Conservation (phyloP, 2,888 invertebrate species). For the Tinea semifulvella region DNA sequence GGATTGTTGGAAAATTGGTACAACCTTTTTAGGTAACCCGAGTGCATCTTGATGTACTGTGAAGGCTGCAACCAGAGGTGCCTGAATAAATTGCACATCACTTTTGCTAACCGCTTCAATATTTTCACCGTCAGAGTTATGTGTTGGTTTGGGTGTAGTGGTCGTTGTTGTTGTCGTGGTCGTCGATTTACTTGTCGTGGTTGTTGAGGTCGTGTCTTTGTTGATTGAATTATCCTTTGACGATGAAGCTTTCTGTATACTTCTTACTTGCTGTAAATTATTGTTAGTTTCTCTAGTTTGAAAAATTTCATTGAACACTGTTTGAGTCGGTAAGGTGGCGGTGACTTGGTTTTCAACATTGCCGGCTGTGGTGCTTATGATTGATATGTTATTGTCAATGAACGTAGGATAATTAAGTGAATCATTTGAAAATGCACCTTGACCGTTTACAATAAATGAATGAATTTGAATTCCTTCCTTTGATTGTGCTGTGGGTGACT, state of each 20-base stretch:
- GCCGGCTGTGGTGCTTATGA: constrained; percentile 49
- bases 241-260: constrained; percentile 37
- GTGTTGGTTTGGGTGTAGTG: constrained; percentile 72
- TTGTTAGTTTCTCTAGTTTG: constrained; percentile 42
- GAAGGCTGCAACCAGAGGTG: constrained; percentile 84
- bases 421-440: constrained; percentile 43
- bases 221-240: constrained; percentile 28
- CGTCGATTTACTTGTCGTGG: constrained; percentile 41
- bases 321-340: constrained; percentile 42
- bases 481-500: constrained; percentile 29
- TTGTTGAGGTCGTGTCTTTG: constrained; percentile 26
- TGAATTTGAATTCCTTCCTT: constrained; percentile 62
- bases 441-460: constrained; percentile 63
- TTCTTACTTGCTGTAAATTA: constrained; percentile 49
- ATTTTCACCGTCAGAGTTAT: constrained; percentile 73
- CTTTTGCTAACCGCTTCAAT: constrained; percentile 73
- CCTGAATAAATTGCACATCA: constrained; percentile 82
- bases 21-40: constrained; percentile 81
- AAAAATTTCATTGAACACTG: constrained; percentile 49
- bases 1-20: constrained; percentile 71
- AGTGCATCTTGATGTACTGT: constrained; percentile 84
- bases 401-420: constrained; percentile 38
- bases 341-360: constrained; percentile 57
- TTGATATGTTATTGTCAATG: constrained; percentile 49
- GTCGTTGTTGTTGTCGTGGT: constrained; percentile 61